These are phyloP conservation scores for Phortica magna DNA, from an alignment of 2,888 invertebrate genomes.

Conservation along the genomic window DNA sequence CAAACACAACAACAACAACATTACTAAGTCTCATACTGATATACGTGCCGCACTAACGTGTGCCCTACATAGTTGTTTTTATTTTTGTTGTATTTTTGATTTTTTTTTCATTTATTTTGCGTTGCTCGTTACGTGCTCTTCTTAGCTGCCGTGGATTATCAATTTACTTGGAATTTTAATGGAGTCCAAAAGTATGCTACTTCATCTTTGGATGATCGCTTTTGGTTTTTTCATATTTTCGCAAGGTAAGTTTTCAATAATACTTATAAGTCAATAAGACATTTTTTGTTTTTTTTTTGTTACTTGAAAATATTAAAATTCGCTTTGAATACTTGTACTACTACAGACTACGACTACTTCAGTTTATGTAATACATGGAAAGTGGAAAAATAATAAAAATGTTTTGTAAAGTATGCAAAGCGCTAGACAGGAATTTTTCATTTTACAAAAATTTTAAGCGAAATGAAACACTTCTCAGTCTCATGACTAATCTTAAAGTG, in stretches of 20 bases:
- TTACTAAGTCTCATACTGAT: slow-evolving; percentile 3
- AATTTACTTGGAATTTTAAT: slow-evolving; percentile 60
- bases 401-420: too few species aligned
- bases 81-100: too few species aligned
- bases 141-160: slow-evolving; percentile 55
- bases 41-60: slow-evolving; percentile 49
- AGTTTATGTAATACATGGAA: not conserved
- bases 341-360: too few species aligned
- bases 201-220: slow-evolving; percentile 50
- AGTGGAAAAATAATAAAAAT: too few species aligned
- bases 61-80: slow-evolving; percentile 54
- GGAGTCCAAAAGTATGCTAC: slow-evolving; percentile 56
- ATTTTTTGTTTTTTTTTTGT: not conserved
- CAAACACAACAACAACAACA: slow-evolving; percentile 11
- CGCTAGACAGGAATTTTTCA: too few species aligned
- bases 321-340: too few species aligned
- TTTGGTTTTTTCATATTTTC: slow-evolving; percentile 46
- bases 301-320: slow-evolving; percentile 31
- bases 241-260: slow-evolving; percentile 60
- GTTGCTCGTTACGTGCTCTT: slow-evolving; percentile 1
- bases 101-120: slow-evolving; percentile 48
- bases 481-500: too few species aligned
- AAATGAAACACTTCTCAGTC: too few species aligned
- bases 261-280: not conserved
- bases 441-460: too few species aligned